Percentiles rank a stretch among this genome's conserved stretches.
phyloP scores from a whole-genome alignment of 1,140 invertebrate genomes.

The Scaptomyza hsui region DNA sequence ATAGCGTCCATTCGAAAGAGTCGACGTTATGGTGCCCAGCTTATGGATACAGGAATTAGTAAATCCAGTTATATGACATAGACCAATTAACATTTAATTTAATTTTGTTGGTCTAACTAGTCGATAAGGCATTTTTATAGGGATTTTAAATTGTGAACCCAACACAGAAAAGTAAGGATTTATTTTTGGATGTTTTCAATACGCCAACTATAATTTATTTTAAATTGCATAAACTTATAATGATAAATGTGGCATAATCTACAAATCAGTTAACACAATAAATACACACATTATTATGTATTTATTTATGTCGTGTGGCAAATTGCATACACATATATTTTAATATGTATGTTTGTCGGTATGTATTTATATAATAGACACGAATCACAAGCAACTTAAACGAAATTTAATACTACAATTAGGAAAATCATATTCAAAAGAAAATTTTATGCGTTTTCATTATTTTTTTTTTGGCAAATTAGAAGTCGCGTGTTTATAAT shows the following conservation, averaged over 20 bases:
- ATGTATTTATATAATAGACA: constrained; percentile 11
- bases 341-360: background rate
- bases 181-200: background rate
- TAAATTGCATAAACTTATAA: constrained; percentile 37
- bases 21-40: constrained; percentile 92
- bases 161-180: background rate
- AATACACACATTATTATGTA: constrained; percentile 6
- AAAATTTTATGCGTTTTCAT: constrained; percentile 17
- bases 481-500: constrained; percentile 22
- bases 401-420: constrained; percentile 62
- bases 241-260: constrained; percentile 1
- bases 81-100: too few species aligned
- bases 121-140: too few species aligned
- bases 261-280: constrained; percentile 36
- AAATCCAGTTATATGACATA: too few species aligned
- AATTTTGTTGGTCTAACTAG: too few species aligned
- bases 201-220: constrained; percentile 32
- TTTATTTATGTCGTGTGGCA: constrained; percentile 3
- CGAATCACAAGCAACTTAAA: constrained; percentile 44
- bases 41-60: constrained; percentile 96
- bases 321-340: background rate
- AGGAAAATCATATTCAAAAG: constrained; percentile 37
- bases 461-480: constrained; percentile 50
- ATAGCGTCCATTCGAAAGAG: constrained; percentile 88
- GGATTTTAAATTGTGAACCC: background rate